Evolutionary conservation across 2,797 vertebrate species (phyloP).

Genomic region (Triplophysa yarkandensis): DNA sequence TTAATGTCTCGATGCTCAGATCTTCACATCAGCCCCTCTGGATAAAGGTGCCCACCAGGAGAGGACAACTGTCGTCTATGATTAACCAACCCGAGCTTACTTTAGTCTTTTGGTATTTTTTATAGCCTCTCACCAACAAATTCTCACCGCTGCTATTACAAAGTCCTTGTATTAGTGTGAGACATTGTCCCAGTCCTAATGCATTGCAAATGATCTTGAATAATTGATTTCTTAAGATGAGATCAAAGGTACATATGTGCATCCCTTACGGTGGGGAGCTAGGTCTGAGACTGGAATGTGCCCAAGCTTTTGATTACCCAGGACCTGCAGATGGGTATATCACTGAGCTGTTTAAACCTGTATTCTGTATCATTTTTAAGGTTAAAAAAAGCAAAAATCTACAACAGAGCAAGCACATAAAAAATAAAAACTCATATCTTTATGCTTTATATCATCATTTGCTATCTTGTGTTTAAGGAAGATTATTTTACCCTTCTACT

Average conservation of each 20-base stretch:
- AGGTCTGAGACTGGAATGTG: constrained; percentile 27
- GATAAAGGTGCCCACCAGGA: constrained; percentile 10
- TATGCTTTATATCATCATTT: too few relatives aligned
- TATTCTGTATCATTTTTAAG: too few relatives aligned
- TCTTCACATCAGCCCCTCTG: constrained; percentile 21
- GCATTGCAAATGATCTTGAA: constrained; percentile 64
- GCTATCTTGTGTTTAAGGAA: too few relatives aligned
- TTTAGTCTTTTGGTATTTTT: not conserved
- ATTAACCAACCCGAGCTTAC: not conserved
- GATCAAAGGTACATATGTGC: constrained; percentile 71
- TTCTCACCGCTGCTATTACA: constrained; percentile 20
- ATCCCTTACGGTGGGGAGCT: constrained; percentile 58
- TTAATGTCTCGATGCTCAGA: constrained; percentile 23
- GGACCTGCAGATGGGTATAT: not conserved
- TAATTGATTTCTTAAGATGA: constrained; percentile 68
- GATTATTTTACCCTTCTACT: too few relatives aligned
- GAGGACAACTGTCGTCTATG: not conserved
- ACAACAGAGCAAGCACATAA: too few relatives aligned
- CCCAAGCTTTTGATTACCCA: constrained; percentile 31
- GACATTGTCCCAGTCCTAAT: constrained; percentile 42
- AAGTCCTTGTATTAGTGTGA: constrained; percentile 25
- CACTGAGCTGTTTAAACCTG: not conserved
- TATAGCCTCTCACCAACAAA: not conserved
- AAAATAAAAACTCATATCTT: too few relatives aligned
- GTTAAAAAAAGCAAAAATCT: too few relatives aligned